Percentiles rank a stretch among this genome's conserved stretches.
Evolutionary conservation across 2,888 invertebrate species (phyloP).

Genomic region (Meghimatium bilineatum): DNA sequence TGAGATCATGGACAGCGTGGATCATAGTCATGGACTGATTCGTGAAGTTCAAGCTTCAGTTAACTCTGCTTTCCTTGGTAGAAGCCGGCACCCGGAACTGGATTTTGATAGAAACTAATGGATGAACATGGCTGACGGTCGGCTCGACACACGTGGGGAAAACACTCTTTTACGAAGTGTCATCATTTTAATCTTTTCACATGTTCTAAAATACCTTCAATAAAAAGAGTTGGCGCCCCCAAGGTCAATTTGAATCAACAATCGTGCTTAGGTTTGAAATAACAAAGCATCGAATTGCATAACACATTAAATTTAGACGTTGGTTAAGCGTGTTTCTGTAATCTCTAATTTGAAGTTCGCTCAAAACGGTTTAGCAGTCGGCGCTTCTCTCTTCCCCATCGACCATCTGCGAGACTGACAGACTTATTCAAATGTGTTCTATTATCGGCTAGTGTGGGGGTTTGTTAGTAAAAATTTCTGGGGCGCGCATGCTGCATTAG

Average conservation of each 20-base stretch:
- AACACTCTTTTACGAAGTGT: too few species aligned
- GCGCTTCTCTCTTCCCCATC: slow-evolving; percentile 13
- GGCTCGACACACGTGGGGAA: too few species aligned
- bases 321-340: background rate
- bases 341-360: slow-evolving; percentile 7
- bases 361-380: slow-evolving; percentile 36
- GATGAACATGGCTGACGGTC: too few species aligned
- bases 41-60: too few species aligned
- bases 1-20: too few species aligned
- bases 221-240: background rate
- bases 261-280: slow-evolving; percentile 9
- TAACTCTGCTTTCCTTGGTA: too few species aligned
- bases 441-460: slow-evolving; percentile 24
- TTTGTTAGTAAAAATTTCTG: slow-evolving; percentile 23
- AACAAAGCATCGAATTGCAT: slow-evolving; percentile 32
- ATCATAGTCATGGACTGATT: too few species aligned
- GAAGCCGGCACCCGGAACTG: too few species aligned
- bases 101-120: too few species aligned
- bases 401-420: slow-evolving; percentile 4
- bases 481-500: slow-evolving; percentile 28
- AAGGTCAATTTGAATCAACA: background rate
- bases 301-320: slow-evolving; percentile 42
- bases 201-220: background rate
- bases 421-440: slow-evolving; percentile 30
- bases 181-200: too few species aligned